Evolutionary conservation across 2,113 vertebrate genomes (phyloP).

Genomic region (Sapayoa aenigma): DNA sequence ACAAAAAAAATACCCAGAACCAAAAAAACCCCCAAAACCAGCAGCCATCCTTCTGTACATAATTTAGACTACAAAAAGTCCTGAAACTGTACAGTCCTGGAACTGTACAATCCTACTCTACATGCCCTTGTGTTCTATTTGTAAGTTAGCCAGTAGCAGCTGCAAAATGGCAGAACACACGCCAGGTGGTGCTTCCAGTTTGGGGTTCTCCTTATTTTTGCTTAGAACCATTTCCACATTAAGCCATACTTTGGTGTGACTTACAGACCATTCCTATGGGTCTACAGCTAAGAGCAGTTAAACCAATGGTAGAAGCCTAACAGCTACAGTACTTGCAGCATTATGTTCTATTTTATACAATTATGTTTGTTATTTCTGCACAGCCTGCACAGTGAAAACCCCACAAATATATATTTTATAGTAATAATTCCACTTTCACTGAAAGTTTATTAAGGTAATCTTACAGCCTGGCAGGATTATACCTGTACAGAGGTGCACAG

Average conservation of each 20-base stretch:
- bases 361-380: slow-evolving; percentile 58
- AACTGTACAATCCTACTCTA: slow-evolving; percentile 61
- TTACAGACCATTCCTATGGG: slow-evolving; percentile 61
- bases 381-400: slow-evolving; percentile 69
- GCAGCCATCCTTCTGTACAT: slow-evolving; percentile 65
- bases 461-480: slow-evolving; percentile 72
- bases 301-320: slow-evolving; percentile 67
- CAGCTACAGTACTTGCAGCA: slow-evolving; percentile 59
- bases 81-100: too few species aligned
- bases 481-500: slow-evolving; percentile 72
- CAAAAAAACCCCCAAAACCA: background rate
- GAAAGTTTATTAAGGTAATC: slow-evolving; percentile 83
- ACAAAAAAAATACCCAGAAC: slow-evolving; percentile 18
- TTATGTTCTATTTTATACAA: slow-evolving; percentile 57
- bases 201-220: background rate
- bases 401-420: slow-evolving; percentile 74
- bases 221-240: slow-evolving; percentile 52
- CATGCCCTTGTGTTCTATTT: slow-evolving; percentile 63
- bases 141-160: slow-evolving; percentile 62
- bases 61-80: slow-evolving; percentile 61
- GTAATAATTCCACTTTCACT: slow-evolving; percentile 83
- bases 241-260: slow-evolving; percentile 70
- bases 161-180: slow-evolving; percentile 60
- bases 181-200: slow-evolving; percentile 53
- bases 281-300: slow-evolving; percentile 61